These are phyloP conservation scores for Leucoma salicis DNA, from an alignment of 2,888 invertebrate genomes.

Conservation along the genomic window DNA sequence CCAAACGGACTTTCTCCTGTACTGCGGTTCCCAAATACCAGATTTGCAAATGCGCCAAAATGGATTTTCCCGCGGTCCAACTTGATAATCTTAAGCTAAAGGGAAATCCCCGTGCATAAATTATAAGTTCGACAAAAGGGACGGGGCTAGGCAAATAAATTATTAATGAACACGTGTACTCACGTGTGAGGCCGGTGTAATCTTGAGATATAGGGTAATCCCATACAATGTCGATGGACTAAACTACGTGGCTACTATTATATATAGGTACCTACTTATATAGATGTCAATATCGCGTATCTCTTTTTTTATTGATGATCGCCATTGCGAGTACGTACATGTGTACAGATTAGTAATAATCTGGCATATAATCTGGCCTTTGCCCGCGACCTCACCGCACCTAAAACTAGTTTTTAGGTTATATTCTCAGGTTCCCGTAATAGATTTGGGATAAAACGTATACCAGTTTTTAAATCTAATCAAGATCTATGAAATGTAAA, in stretches of 20 bases:
- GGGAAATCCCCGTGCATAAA: slow-evolving; percentile 18
- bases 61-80: slow-evolving; percentile 9
- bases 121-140: slow-evolving; percentile 21
- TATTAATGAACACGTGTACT: slow-evolving; percentile 22
- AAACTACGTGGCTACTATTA: slow-evolving; percentile 19
- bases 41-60: background rate
- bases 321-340: too few relatives aligned
- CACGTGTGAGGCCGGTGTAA: slow-evolving; percentile 16
- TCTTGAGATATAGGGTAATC: slow-evolving; percentile 19
- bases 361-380: too few relatives aligned
- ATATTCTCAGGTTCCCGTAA: too few relatives aligned
- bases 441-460: too few relatives aligned
- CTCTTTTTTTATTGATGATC: too few relatives aligned
- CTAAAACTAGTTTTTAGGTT: too few relatives aligned
- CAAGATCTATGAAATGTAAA: too few relatives aligned
- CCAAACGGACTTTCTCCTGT: background rate
- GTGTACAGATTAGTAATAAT: too few relatives aligned
- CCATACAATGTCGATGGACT: slow-evolving; percentile 24
- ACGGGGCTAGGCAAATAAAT: slow-evolving; percentile 19
- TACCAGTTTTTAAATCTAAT: too few relatives aligned
- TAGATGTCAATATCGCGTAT: too few relatives aligned
- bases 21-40: background rate
- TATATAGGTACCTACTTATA: background rate
- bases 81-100: slow-evolving; percentile 14
- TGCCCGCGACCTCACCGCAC: too few relatives aligned